These are phyloP conservation scores for Manis javanica DNA, from an alignment of 2,797 vertebrate species.

Conservation along the genomic window DNA sequence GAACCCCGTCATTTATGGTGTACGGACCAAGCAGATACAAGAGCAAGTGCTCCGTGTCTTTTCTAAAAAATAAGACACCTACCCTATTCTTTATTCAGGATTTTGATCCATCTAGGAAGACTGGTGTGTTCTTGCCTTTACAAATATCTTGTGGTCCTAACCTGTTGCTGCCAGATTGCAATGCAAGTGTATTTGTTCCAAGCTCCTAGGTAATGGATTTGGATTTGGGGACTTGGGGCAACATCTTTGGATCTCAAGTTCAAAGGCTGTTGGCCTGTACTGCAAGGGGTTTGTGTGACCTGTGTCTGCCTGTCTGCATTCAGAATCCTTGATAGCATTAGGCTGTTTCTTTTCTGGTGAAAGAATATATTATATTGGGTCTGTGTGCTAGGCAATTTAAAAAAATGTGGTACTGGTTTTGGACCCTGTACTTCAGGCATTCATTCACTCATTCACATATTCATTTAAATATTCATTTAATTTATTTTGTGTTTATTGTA, in stretches of 20 bases:
- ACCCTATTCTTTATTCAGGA: neutral
- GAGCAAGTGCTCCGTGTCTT: neutral
- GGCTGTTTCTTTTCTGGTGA: neutral
- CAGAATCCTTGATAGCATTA: neutral
- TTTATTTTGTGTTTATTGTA: neutral
- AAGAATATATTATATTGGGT: neutral
- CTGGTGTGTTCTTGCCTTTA: neutral
- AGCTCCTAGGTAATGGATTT: neutral
- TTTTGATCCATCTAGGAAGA: neutral
- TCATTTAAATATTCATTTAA: neutral
- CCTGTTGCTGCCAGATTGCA: neutral
- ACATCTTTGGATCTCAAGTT: neutral
- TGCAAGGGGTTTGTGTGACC: neutral
- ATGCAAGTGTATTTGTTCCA: neutral
- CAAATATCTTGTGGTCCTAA: neutral
- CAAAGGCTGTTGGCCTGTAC: neutral
- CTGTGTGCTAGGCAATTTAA: neutral
- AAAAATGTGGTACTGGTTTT: neutral
- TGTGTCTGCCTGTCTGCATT: neutral
- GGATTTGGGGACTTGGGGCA: neutral
- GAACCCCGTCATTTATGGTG: slow-evolving; percentile 86
- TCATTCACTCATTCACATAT: no score
- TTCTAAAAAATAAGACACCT: neutral
- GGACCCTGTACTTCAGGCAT: neutral
- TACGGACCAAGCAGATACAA: slow-evolving; percentile 86